These are phyloP conservation scores for Scolopax rusticola DNA, from an alignment of 2,797 vertebrate genomes.

Conservation along the genomic window DNA sequence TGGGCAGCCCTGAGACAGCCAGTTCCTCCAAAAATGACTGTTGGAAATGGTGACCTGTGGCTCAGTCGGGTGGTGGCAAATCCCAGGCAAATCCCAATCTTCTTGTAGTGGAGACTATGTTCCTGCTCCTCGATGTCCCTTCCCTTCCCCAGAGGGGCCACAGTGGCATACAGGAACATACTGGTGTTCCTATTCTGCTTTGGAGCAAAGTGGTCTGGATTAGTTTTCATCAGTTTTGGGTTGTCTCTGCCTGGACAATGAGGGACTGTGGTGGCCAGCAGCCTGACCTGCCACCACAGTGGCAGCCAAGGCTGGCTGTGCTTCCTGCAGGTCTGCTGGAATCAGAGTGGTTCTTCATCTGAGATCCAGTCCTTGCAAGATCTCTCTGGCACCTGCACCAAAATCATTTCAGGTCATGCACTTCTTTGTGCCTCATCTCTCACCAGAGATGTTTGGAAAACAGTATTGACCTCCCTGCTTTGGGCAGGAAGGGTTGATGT, in stretches of 20 bases:
- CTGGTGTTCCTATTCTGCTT: not conserved
- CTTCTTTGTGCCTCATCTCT: not conserved
- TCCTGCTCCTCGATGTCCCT: fast-evolving
- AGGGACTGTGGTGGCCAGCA: not conserved
- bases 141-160: not conserved
- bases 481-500: not conserved
- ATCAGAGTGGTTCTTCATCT: fast-evolving
- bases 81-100: not conserved
- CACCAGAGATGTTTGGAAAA: not conserved
- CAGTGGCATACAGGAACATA: fast-evolving
- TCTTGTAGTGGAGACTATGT: not conserved
- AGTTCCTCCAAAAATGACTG: not conserved
- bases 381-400: not conserved
- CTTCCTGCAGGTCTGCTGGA: not conserved
- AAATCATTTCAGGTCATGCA: fast-evolving
- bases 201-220: not conserved
- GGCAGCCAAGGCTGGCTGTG: not conserved
- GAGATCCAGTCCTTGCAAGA: not conserved
- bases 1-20: not conserved
- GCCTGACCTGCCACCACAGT: not conserved
- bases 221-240: not conserved
- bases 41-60: not conserved
- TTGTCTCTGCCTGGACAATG: not conserved
- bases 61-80: not conserved
- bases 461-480: not conserved